A percentile compares a stretch with the other conserved stretches of the same genome.
Evolutionary conservation across 2,888 invertebrate genomes (phyloP).

Genomic region (Bibio marci): DNA sequence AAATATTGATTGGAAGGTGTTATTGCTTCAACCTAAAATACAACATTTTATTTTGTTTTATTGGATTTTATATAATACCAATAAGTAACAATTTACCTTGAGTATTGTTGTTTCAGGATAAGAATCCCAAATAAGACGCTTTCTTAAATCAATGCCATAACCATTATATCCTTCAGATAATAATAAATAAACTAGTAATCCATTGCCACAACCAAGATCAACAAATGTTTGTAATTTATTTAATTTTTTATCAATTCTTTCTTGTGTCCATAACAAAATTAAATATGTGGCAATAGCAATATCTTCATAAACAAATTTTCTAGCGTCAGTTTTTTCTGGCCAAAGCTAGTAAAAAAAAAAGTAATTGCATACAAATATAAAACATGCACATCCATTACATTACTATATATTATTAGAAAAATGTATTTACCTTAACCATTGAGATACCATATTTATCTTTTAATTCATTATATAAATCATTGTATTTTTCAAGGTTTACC

Average conservation of each 20-base stretch:
- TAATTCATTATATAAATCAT: slow-evolving; percentile 48
- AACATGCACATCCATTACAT: no score
- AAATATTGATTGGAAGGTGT: slow-evolving; percentile 43
- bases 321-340: slow-evolving; percentile 85
- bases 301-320: slow-evolving; percentile 93
- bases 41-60: no score
- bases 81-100: neutral
- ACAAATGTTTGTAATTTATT: slow-evolving; percentile 50
- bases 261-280: slow-evolving; percentile 57
- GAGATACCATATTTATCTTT: slow-evolving; percentile 62
- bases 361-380: no score
- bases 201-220: slow-evolving; percentile 97
- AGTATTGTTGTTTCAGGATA: slow-evolving; percentile 37
- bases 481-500: slow-evolving; percentile 51
- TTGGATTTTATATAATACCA: neutral
- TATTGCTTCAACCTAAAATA: slow-evolving; percentile 43
- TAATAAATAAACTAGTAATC: slow-evolving; percentile 75
- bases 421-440: slow-evolving; percentile 43
- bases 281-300: slow-evolving; percentile 84
- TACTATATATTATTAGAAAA: no score
- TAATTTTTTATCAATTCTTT: slow-evolving; percentile 17
- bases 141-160: slow-evolving; percentile 67
- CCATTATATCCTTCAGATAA: slow-evolving; percentile 69
- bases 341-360: slow-evolving; percentile 54
- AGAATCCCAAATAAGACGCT: slow-evolving; percentile 74